Conservation (phyloP, 2,113 vertebrate species). For the Brachyhypopomus gauderio region DNA sequence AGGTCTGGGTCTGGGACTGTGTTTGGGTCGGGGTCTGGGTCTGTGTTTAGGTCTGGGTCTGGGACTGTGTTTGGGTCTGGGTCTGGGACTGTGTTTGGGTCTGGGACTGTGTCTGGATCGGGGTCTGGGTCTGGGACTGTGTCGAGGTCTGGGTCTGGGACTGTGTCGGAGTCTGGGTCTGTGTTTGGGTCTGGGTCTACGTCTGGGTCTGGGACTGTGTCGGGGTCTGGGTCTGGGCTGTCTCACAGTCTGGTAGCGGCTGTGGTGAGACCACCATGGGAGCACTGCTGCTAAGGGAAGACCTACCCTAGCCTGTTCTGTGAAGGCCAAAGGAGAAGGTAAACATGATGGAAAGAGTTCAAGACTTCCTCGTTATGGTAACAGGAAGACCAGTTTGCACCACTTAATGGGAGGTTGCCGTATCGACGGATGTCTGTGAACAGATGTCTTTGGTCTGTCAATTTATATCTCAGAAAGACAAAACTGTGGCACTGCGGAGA, state of each 20-base stretch:
- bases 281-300: conserved; percentile 48
- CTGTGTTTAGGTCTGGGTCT: too few relatives aligned
- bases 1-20: too few relatives aligned
- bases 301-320: neutral
- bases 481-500: neutral
- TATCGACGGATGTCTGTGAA: neutral
- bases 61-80: too few relatives aligned
- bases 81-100: too few relatives aligned
- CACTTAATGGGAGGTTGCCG: neutral
- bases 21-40: too few relatives aligned
- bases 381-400: neutral
- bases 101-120: too few relatives aligned
- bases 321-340: conserved; percentile 17
- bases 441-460: neutral
- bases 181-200: too few relatives aligned
- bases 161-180: too few relatives aligned
- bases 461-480: neutral
- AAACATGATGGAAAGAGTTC: conserved; percentile 11
- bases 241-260: conserved; percentile 4
- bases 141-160: too few relatives aligned
- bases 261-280: conserved; percentile 43
- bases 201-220: too few relatives aligned
- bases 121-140: too few relatives aligned
- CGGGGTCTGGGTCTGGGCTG: too few relatives aligned
- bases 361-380: neutral